Base-by-base conservation (phyloP, 1,140 invertebrate species). In the Brachionus paranguensis region DNA sequence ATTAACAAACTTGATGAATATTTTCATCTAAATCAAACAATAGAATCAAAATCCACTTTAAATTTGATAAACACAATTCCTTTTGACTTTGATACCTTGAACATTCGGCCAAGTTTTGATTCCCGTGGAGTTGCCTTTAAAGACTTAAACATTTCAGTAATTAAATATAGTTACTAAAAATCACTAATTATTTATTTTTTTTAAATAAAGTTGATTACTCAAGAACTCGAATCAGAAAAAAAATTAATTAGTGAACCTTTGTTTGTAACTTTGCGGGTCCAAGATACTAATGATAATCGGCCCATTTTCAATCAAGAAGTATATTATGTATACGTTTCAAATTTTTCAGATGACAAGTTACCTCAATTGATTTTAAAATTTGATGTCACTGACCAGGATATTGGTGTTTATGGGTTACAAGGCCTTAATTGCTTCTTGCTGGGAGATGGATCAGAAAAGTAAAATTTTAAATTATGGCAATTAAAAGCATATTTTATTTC, bases 241-340 rank as follows among this genome's bases (percentile, higher is more conserved):
- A 64, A 33, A 27, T 17, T 64, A 6, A 64, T 5, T 1, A 47
- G 53, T n/a, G 6, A 81, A 27, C 41, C 50, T 29, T 20, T 64
- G 10, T 20, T 11, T 27, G 5, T 68, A 0, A 33, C 11, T 7
- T 29, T 81, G n/a, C 41, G 53, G 6, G 45, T 81, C 17, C 53
- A 81, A 47, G 78, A 81, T 47, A 68, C 43, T 8, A 81, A 81
- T 37, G 78, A 81, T 37, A 60, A 81, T n/a, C 29, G 43, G 11
- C 78, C 78, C 11, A n/a, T 60, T 11, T 64, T 81, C 5, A 68
- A 27, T 37, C 78, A 68, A 64, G 53, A 81, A 6, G 43, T 24
- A 17, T 81, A 64, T 14, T 64, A 76, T 11, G 5, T 47, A 5
- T 76, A 47, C 53, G 47, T 76, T 64, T 64, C n/a, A 41, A 27